Base-by-base conservation (phyloP, 1,140 invertebrate genomes). In the Saccostrea echinata region DNA sequence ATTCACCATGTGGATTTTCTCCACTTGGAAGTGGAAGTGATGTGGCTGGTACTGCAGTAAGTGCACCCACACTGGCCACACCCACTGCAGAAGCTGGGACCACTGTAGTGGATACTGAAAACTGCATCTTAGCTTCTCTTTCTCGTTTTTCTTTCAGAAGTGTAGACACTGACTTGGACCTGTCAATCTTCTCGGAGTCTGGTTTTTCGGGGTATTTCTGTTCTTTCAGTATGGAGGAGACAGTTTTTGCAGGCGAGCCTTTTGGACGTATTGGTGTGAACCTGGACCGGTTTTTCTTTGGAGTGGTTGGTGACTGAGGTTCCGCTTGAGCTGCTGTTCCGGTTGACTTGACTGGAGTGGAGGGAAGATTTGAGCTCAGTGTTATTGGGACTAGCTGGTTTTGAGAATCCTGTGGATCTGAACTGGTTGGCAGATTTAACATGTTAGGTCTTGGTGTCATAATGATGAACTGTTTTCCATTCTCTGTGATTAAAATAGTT, bases 231-330 rank as follows among this genome's bases (percentile, higher is more conserved):
- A 90, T 88, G 11, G 90, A 86, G 27, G 90, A 89, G 21, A 91
- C 64, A 1, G 85, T 91, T 24, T 91, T 91, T 0, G 89, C 81
- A 24, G 90, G 90, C 13, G 90, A 85, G 3, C 88, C 91, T 71
- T 92, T 92, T 1, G 92, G 92, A 43, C 90, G 88, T 68, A 92
- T 92, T 61, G 91, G 91, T 21, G 90, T 89, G 88, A 92, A 92
- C 64, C 92, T 68, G 87, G 88, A 84, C 82, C 87, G 86, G 16
- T 90, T 87, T 85, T 90, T 90, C 80, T 90, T 92, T n/a, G 89
- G 85, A 13, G 87, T 90, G 2, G 87, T 87, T 43, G 91, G 89
- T 4, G 88, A 89, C 24, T 76, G 68, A 4, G 68, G 68, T 27
- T 76, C 68, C 11, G 27, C 24, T 30, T 13, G 24, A 76, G 30